Percentiles rank a stretch among this genome's conserved stretches.
These are phyloP conservation scores for Leucophenga montana DNA, from an alignment of 2,888 invertebrate genomes.

Conservation along the genomic window DNA sequence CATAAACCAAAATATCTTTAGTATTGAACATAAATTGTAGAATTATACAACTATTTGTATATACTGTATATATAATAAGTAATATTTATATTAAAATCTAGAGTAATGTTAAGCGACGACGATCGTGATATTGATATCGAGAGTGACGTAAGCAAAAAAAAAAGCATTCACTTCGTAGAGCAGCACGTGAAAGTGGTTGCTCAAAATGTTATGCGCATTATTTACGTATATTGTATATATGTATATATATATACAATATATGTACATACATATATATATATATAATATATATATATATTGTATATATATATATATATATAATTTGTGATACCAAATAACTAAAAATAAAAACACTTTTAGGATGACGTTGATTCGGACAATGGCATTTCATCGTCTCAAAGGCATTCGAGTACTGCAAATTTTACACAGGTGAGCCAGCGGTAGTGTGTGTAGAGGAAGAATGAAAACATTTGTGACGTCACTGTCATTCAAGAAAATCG, in stretches of 20 bases:
- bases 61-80: neutral
- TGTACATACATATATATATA: slow-evolving; percentile 1
- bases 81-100: neutral
- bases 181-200: slow-evolving; percentile 11
- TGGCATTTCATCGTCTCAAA: slow-evolving; percentile 75
- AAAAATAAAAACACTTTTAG: slow-evolving; percentile 70
- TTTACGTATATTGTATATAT: slow-evolving; percentile 3
- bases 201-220: neutral
- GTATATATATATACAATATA: neutral
- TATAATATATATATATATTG: neutral
- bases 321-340: neutral
- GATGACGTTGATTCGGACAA: slow-evolving; percentile 87
- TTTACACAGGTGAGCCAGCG: slow-evolving; percentile 81
- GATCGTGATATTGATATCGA: slow-evolving; percentile 96
- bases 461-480: neutral
- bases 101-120: slow-evolving; percentile 88
- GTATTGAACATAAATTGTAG: neutral
- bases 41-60: neutral
- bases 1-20: neutral
- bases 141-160: slow-evolving; percentile 86
- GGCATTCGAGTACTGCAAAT: slow-evolving; percentile 80
- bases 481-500: neutral
- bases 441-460: neutral
- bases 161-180: too few relatives aligned
- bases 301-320: neutral